Evolutionary conservation across 2,797 vertebrate genomes (phyloP), one percentile per base, ranked within the genome.

Genomic region (Ambastaia sidthimunki): DNA sequence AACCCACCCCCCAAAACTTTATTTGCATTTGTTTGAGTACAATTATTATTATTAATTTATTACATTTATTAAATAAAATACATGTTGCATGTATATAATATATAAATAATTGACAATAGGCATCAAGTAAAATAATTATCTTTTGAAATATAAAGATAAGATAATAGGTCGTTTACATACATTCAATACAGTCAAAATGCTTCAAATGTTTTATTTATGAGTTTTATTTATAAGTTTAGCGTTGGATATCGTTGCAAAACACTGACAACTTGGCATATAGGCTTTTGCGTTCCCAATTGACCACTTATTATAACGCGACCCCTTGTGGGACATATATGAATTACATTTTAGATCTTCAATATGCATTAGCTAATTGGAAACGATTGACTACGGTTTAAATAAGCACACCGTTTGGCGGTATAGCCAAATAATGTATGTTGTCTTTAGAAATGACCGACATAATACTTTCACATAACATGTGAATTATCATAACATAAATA

Each of bases 281-380:
- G 9, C 10, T 9, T 44, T 44, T 44, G 41, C 41, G 41, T 52
- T 52, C 21, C 57, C 21, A 28, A 60, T 3, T 28, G 13, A 60
- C 15, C 57, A 2, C 59, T 34, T 31, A 25, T 62, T 19, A 15
- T 48, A 63, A 55, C n/a, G 16, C 48, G 78, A 37, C 78, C 47
- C 62, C 82, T 77, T 73, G 78, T 80, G 82, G 82, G 47, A 25
- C 69, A 55, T 44, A 0, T 23, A 54, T 16, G 4, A 31, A 18
- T 25, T 9, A 44, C n/a, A 74, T n/a, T 34, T 21, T 1, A 71
- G 12, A 44, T 18, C 12, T 68, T 16, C 50, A 52, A 50, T 48
- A 48, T 50, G 13, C 16, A 28, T 28, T 28, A 28, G 28, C 34
- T 2, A 37, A 37, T 7, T 5, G 34, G 31, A 37, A 41, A 9